Percentiles rank a stretch among this genome's conserved stretches.
phyloP scores from a whole-genome alignment of 2,888 invertebrate species.

The Cordylochernes scorpioides region DNA sequence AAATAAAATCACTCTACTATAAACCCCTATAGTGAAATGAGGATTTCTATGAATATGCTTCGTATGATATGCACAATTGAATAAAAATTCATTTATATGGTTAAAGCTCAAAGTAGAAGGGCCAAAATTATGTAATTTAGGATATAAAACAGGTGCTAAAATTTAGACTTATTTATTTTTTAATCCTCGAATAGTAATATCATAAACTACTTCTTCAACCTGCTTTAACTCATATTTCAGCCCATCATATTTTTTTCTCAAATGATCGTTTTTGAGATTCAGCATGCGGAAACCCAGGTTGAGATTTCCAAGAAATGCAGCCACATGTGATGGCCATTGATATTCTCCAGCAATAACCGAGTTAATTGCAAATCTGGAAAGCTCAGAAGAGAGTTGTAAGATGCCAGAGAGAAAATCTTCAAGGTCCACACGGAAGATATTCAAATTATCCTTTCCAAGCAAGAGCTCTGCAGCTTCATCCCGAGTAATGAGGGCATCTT shows the following conservation, averaged over 20 bases:
- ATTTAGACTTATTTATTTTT: too few relatives aligned
- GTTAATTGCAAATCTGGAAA: constrained; percentile 33
- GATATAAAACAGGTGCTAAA: too few relatives aligned
- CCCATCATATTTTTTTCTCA: constrained; percentile 59
- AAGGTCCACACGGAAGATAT: constrained; percentile 52
- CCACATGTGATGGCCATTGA: constrained; percentile 47
- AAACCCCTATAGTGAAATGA: too few relatives aligned
- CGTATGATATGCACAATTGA: too few relatives aligned
- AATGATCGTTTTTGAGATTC: constrained; percentile 63
- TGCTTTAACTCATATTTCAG: constrained; percentile 68
- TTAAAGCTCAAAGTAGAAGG: too few relatives aligned
- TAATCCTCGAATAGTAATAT: constrained; percentile 54
- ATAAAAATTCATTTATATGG: too few relatives aligned
- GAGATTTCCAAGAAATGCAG: constrained; percentile 54
- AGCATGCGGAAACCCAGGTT: constrained; percentile 66
- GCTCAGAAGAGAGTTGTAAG: constrained; percentile 49
- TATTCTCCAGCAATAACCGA: constrained; percentile 42
- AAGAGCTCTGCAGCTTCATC: constrained; percentile 46
- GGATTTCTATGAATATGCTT: too few relatives aligned
- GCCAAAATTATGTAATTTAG: too few relatives aligned
- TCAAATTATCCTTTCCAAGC: constrained; percentile 37
- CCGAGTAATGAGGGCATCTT: constrained; percentile 41
- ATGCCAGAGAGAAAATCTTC: constrained; percentile 64
- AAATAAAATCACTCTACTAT: too few relatives aligned
- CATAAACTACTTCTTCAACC: constrained; percentile 71